Base-by-base conservation (phyloP, 2,113 vertebrate genomes). In the Callocephalon fimbriatum region DNA sequence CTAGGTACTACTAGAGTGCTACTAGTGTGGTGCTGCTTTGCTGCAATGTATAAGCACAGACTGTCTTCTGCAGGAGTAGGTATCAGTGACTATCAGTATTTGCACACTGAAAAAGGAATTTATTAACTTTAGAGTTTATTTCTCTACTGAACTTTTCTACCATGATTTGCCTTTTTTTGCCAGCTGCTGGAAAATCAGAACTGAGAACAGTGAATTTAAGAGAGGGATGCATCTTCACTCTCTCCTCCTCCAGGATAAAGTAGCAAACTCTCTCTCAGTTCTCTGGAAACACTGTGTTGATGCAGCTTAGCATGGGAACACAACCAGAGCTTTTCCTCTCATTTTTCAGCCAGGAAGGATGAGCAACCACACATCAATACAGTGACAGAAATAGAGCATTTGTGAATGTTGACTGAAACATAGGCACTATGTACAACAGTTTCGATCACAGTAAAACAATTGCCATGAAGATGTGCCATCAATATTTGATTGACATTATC, bases 361-460 rank as follows among this genome's bases (percentile, higher is more conserved):
- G 91, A 96, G 84, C 51, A 97, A 88, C 86, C 62, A 82, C 77
- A 70, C 27, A 62, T 70, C 37, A 44, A 73, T 40, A 54, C 31
- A 31, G 88, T 40, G 90, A 92, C 59, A 96, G 92, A 94, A 91
- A 88, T 5, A 56, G 78, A 96, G 48, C 27, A 14, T 88, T 92
- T 95, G 73, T 91, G 93, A 91, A 68, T 73, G 90, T 91, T 66
- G 86, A 80, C 88, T 92, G 76, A 91, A 91, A 95, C 68, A 65
- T 20, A 38, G 74, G 66, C 50, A 13, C 45, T 67, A 31, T 53
- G 78, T 96, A 88, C 73, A 81, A 88, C 87, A 88, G 74, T 90
- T 96, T 91, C 6, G 1, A 76, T 96, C 66, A 66, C 84, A 86
- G 68, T 67, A 74, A 72, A 96, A 92, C 67, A 82, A 80, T 50